These are phyloP conservation scores for Sardinella longiceps DNA, from an alignment of 2,797 vertebrate species.

Conservation along the genomic window DNA sequence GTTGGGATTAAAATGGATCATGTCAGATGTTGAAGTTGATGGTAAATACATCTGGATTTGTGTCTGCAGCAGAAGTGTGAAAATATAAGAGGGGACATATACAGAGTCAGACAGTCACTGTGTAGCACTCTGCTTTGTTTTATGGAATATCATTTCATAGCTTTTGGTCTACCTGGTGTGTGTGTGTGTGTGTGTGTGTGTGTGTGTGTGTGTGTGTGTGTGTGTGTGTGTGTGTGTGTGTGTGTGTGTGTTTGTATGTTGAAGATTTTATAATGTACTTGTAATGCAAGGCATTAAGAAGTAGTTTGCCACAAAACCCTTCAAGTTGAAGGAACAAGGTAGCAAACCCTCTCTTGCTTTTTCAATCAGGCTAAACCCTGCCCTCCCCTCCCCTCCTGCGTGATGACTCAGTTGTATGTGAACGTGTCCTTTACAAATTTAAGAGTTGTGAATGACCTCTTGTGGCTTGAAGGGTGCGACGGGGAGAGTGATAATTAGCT, in stretches of 20 bases:
- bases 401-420: background rate
- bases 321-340: background rate
- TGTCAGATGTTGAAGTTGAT: background rate
- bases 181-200: no score
- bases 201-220: no score
- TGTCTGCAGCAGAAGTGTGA: background rate
- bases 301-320: no score
- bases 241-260: no score
- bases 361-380: background rate
- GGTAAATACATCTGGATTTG: background rate
- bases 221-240: no score
- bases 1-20: background rate
- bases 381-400: background rate
- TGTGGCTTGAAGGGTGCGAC: slow-evolving; percentile 1
- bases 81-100: background rate
- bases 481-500: background rate
- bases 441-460: background rate
- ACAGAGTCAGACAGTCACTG: no score
- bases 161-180: background rate
- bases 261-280: no score
- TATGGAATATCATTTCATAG: background rate
- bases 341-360: background rate
- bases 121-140: background rate
- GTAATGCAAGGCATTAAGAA: no score
- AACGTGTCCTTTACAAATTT: background rate